These are phyloP conservation scores for Patella caerulea DNA, from an alignment of 2,888 invertebrate species.

Conservation along the genomic window DNA sequence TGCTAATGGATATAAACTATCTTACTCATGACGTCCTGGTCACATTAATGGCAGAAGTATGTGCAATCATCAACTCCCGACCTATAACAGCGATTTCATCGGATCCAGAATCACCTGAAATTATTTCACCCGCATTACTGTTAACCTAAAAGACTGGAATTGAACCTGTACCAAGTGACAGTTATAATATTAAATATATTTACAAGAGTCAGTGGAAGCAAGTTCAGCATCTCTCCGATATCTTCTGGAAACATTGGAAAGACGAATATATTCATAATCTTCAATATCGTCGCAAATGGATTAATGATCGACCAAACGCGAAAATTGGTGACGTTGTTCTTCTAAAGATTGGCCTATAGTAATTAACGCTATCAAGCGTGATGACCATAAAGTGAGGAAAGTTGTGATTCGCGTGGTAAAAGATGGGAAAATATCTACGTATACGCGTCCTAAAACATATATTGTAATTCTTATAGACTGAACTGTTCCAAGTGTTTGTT, in stretches of 20 bases:
- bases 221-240: constrained; percentile 33
- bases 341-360: constrained; percentile 38
- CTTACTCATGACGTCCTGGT: constrained; percentile 33
- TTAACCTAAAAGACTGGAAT: constrained; percentile 29
- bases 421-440: neutral
- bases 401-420: constrained; percentile 27
- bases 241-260: constrained; percentile 37
- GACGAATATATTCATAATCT: constrained; percentile 20
- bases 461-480: constrained; percentile 16
- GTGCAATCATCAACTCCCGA: constrained; percentile 36
- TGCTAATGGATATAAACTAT: constrained; percentile 23
- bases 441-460: constrained; percentile 25
- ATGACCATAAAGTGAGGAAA: constrained; percentile 28
- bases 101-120: constrained; percentile 32
- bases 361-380: constrained; percentile 21
- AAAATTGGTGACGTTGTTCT: constrained; percentile 30
- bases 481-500: too few relatives aligned
- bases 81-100: constrained; percentile 32
- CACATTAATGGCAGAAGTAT: constrained; percentile 38
- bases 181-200: constrained; percentile 20
- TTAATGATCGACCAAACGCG: neutral
- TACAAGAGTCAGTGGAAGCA: constrained; percentile 35
- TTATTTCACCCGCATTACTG: constrained; percentile 32
- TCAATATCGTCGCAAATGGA: constrained; percentile 21
- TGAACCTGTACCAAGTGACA: neutral